These are phyloP conservation scores for Festucalex cinctus DNA, from an alignment of 2,113 vertebrate species.

Conservation along the genomic window DNA sequence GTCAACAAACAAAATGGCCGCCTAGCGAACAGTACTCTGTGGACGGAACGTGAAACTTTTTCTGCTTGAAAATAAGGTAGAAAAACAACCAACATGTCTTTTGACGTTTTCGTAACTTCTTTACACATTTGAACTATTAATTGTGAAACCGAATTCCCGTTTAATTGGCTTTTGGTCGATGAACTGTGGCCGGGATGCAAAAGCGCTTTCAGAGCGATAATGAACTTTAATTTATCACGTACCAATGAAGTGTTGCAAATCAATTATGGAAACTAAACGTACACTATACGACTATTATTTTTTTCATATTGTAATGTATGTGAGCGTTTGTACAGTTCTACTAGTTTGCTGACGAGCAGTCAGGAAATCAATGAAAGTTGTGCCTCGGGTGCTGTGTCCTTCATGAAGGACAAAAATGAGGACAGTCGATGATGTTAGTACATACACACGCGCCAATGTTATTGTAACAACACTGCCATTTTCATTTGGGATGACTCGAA, in stretches of 20 bases:
- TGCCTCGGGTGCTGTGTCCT: not conserved
- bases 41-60: constrained; percentile 12
- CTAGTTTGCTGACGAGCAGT: not conserved
- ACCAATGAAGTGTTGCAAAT: not conserved
- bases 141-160: not conserved
- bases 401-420: constrained; percentile 7
- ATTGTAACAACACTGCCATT: not conserved
- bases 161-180: not conserved
- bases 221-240: not conserved
- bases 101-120: too few relatives aligned
- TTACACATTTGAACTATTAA: not conserved
- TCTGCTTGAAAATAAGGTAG: constrained; percentile 16
- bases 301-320: not conserved
- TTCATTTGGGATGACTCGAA: not conserved
- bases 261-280: not conserved
- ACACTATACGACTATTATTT: not conserved
- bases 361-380: constrained; percentile 1
- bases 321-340: not conserved
- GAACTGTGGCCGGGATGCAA: not conserved
- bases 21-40: not conserved
- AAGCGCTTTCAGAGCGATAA: not conserved
- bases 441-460: not conserved
- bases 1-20: constrained; percentile 64
- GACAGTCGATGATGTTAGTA: constrained; percentile 1
- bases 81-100: not conserved